phyloP scores from a whole-genome alignment of 2,797 vertebrate species.

The Antennarius maculatus region DNA sequence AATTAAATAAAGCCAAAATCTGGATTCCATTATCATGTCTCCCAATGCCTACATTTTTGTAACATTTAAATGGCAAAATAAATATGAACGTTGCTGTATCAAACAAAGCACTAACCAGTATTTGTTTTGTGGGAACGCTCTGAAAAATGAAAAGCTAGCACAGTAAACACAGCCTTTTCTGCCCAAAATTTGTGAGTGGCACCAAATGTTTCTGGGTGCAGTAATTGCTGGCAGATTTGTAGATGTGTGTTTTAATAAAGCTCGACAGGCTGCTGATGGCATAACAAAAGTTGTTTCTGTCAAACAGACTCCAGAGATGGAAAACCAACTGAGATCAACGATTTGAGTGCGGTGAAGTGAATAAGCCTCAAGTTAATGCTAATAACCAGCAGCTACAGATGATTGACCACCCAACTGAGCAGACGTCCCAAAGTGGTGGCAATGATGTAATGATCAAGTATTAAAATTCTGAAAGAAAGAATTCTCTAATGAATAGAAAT shows the following conservation, averaged over 20 bases:
- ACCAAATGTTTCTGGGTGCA: conserved; percentile 75
- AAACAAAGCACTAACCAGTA: conserved; percentile 77
- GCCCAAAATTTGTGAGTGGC: conserved; percentile 74
- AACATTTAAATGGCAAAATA: conserved; percentile 82
- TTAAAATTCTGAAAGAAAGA: background rate
- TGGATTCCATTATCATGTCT: conserved; percentile 83
- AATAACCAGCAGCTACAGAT: conserved; percentile 39
- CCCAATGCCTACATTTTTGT: conserved; percentile 79
- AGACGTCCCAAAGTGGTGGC: conserved; percentile 19
- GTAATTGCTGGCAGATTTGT: conserved; percentile 83
- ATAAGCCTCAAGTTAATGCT: conserved; percentile 45
- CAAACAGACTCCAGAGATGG: conserved; percentile 63
- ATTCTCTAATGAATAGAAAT: conserved; percentile 1
- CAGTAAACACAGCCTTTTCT: conserved; percentile 78
- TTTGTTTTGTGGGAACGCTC: conserved; percentile 81
- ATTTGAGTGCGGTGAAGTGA: conserved; percentile 48
- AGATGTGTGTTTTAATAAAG: conserved; percentile 82
- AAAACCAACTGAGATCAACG: conserved; percentile 66
- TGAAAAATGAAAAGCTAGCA: conserved; percentile 81
- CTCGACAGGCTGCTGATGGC: conserved; percentile 74
- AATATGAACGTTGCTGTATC: conserved; percentile 77
- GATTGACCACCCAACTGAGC: conserved; percentile 25
- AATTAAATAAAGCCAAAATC: conserved; percentile 83
- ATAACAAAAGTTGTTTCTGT: conserved; percentile 67
- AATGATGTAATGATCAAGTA: conserved; percentile 28